phyloP scores from a whole-genome alignment of 1,140 invertebrate genomes.

The Dufourea novaeangliae region DNA sequence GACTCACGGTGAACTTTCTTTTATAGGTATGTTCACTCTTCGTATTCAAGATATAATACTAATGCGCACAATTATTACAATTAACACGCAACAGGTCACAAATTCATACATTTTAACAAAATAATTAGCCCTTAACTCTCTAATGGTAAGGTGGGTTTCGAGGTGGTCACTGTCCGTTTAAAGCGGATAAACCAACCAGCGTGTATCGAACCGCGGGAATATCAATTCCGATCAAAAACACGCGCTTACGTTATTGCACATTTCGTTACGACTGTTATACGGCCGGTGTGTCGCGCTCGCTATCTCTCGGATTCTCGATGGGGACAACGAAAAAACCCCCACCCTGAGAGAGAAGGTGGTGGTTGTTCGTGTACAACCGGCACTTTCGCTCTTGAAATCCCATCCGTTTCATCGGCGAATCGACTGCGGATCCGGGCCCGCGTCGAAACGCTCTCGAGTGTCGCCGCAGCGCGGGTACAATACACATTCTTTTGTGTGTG shows the following conservation, averaged over 20 bases:
- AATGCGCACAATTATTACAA: no score
- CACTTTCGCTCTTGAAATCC: conserved; percentile 50
- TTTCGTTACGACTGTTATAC: conserved; percentile 1
- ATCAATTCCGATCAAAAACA: neutral
- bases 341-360: conserved; percentile 7
- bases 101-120: no score
- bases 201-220: neutral
- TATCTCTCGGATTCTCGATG: neutral
- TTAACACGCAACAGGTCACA: no score
- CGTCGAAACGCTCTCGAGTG: conserved; percentile 26
- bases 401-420: conserved; percentile 41
- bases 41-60: no score
- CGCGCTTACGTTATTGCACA: neutral
- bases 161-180: no score
- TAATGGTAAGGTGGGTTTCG: no score
- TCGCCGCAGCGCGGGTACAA: no score
- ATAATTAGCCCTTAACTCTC: no score
- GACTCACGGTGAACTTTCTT: no score
- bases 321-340: neutral
- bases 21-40: no score
- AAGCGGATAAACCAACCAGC: neutral
- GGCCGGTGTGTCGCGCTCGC: neutral
- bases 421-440: conserved; percentile 32
- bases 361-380: neutral
- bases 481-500: no score